Base-by-base conservation (phyloP, 2,888 invertebrate genomes). In the Drosophila meridiana region DNA sequence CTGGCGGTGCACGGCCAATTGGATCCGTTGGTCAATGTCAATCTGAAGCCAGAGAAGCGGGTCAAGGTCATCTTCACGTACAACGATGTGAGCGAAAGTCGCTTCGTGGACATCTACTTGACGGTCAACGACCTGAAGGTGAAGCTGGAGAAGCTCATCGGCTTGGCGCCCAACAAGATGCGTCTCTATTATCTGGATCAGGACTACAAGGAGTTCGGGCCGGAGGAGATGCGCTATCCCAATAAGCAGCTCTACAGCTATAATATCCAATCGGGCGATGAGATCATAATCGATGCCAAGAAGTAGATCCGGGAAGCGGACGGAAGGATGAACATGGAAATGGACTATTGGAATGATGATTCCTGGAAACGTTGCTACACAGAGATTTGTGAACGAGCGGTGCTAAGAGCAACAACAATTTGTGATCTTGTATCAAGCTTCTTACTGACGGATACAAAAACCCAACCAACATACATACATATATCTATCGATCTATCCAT, bases 221-320 rank as follows among this genome's bases (percentile, higher is more conserved):
- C 97, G 0, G 98, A 98, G 92, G 97, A 97, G 93, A 97, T 98
- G 96, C 95, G 96, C 83, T 98, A 95, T 90, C 97, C 97, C 3
- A 96, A 96, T 86, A 98, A 98, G 92, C 97, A 97, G 92, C 94
- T 98, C 30, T 98, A 98, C 93, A 97, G 97, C 71, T 98, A 98
- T 94, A 98, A 98, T 93, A 97, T 98, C 73, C 94, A 96, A 78
- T 96, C 97, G 69, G 98, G 98, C 13, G 98, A 98, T 93, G 97
- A 98, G 93, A 98, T 98, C 87, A 96, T 98, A 79, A 96, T 98
- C 73, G 97, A 98, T 92, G 96, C 95, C 73, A 97, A 97, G 92
- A 93, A 93, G 73, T 92, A 73, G 79, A 42, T 30, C 26, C 52
- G 30, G 20, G 20, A 52, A 32, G 5, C 36, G 53, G 28, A 43